Evolutionary conservation across 2,113 vertebrate genomes (phyloP).

Genomic region (Cebidichthys violaceus): DNA sequence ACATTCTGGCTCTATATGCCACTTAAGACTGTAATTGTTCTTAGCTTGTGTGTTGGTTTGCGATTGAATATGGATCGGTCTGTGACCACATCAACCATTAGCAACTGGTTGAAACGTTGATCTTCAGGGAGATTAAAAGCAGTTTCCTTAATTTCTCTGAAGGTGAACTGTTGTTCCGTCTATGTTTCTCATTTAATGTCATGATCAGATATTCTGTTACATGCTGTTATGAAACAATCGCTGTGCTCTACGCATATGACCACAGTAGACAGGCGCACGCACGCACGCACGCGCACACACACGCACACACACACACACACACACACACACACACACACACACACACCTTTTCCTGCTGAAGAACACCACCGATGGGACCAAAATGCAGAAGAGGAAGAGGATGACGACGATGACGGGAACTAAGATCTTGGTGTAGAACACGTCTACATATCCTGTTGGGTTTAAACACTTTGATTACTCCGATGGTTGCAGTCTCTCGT

Average conservation of each 20-base stretch:
- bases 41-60: not conserved
- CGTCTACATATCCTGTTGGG: constrained; percentile 85
- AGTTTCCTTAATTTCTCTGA: not conserved
- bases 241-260: not conserved
- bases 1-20: constrained; percentile 9
- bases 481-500: not conserved
- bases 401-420: constrained; percentile 85
- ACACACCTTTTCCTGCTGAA: constrained; percentile 91
- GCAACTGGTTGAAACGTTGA: not conserved
- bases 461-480: constrained; percentile 27
- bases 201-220: not conserved
- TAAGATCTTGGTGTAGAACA: constrained; percentile 89
- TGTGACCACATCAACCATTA: constrained; percentile 11
- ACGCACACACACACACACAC: constrained; percentile 19
- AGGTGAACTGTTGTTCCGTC: not conserved
- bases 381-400: constrained; percentile 80
- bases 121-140: constrained; percentile 7
- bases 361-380: constrained; percentile 83
- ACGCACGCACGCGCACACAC: too few species aligned
- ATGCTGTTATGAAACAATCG: not conserved
- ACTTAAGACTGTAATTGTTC: constrained; percentile 4
- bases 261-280: not conserved
- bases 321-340: constrained; percentile 66
- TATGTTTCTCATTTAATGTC: not conserved
- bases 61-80: not conserved